A percentile compares a stretch with the other conserved stretches of the same genome.
Conservation (phyloP, 2,888 invertebrate genomes). For the Teinopalpus imperialis region DNA sequence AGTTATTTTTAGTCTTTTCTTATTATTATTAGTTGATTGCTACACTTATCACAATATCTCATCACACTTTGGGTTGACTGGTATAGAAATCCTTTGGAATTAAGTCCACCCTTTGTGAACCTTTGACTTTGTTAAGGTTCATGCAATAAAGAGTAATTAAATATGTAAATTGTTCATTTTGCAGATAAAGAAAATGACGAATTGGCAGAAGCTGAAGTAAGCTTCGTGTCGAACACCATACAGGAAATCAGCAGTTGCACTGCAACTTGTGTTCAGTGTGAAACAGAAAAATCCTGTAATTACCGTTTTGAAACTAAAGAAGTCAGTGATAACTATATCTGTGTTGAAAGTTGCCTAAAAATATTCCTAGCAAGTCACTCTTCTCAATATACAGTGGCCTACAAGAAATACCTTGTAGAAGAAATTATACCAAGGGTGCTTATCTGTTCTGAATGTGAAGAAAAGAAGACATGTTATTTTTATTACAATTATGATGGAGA, state of each 20-base stretch:
- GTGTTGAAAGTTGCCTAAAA: constrained; percentile 73
- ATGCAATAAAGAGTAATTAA: too few relatives aligned
- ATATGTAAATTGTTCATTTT: too few relatives aligned
- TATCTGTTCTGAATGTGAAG: constrained; percentile 69
- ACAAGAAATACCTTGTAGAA: constrained; percentile 65
- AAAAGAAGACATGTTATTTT: constrained; percentile 66
- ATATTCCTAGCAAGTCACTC: constrained; percentile 62
- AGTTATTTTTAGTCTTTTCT: too few relatives aligned
- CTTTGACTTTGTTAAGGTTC: too few relatives aligned
- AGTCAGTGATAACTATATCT: constrained; percentile 58
- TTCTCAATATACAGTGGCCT: constrained; percentile 48
- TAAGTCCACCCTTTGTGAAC: too few relatives aligned
- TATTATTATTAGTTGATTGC: too few relatives aligned
- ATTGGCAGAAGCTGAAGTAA: constrained; percentile 56
- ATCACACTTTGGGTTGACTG: too few relatives aligned
- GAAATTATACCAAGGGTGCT: constrained; percentile 55
- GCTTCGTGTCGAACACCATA: constrained; percentile 53
- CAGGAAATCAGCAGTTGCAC: constrained; percentile 60
- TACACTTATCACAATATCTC: too few relatives aligned
- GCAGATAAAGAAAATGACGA: constrained; percentile 79
- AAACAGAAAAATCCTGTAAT: constrained; percentile 47
- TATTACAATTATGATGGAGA: constrained; percentile 71
- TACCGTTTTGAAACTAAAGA: constrained; percentile 55
- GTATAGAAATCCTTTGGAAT: too few relatives aligned
- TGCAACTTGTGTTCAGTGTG: constrained; percentile 74